Evolutionary conservation across 2,888 invertebrate species (phyloP), one percentile per base, ranked within the genome.

Genomic region (Micoletzkya japonica): DNA sequence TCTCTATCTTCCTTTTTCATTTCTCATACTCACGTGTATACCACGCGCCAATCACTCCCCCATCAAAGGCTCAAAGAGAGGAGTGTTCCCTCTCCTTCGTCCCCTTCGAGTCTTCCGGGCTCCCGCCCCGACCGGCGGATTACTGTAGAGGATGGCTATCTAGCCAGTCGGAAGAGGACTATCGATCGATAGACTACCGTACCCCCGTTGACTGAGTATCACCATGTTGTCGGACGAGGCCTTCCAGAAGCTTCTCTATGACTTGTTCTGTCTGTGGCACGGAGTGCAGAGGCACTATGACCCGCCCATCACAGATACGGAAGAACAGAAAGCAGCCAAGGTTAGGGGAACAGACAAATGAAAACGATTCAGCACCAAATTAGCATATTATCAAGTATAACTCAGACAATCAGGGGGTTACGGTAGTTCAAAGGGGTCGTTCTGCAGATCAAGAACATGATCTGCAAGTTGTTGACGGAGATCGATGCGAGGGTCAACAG

Each of bases 261-360:
- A 84, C 72, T 76, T 84, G 66, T 82, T 84, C 58, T 84, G 83
- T 70, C 64, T 80, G 54, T 84, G 83, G 83, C 82, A 84, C 66
- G 81, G 80, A 56, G 84, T 82, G 3, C 78, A 81, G 70, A 72
- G 84, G 36, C 84, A 84, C 66, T 84, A 83, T 69, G 84, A 84
- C 73, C 84, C 84, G 32, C 84, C 84, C 14, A 76, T 81, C 44
- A 78, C 81, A 24, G 81, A 84, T 57, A 75, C 74, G 34, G 82
- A 82, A 54, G 82, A 84, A 52, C 82, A 83, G 70, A 76, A 80
- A 58, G 79, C 76, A 76, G 61, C 70, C 56, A 84, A 84, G 79
- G 83, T 83, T 60, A 26, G 74, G 68, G 26, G 39, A 39, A 49
- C 7, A 24, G 26, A 44, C n/a, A n/a, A n/a, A n/a, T n/a, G n/a